A percentile compares a stretch with the other conserved stretches of the same genome.
Evolutionary conservation across 2,113 vertebrate genomes (phyloP).

Genomic region (Urocitellus parryii): DNA sequence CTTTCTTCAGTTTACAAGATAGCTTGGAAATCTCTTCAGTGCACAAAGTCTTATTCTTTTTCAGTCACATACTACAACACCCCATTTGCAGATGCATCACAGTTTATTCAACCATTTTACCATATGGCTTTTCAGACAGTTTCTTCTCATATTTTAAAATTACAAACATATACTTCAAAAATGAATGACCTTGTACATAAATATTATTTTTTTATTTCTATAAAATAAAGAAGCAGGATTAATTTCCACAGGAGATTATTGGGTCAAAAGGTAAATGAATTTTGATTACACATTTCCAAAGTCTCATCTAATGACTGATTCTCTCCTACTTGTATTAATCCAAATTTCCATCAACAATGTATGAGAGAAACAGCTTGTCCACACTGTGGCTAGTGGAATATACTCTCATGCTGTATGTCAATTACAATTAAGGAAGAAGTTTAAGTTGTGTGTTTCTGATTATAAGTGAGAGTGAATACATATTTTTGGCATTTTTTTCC

Average conservation of each 20-base stretch:
- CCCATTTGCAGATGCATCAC: accelerated
- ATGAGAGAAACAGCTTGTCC: not conserved
- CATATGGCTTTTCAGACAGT: not conserved
- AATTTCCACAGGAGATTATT: not conserved
- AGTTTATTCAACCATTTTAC: not conserved
- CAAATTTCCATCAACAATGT: not conserved
- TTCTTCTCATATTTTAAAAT: not conserved
- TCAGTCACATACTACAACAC: not conserved
- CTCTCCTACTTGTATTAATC: not conserved
- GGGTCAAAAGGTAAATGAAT: not conserved
- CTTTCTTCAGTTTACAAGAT: not conserved
- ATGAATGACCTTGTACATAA: not conserved
- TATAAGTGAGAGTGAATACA: not conserved
- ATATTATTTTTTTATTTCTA: not conserved
- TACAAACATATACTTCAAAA: not conserved
- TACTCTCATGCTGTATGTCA: not conserved
- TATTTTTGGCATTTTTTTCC: not conserved
- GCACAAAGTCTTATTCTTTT: not conserved
- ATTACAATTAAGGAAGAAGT: not conserved
- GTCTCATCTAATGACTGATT: not conserved
- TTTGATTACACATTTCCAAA: not conserved
- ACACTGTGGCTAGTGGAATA: not conserved
- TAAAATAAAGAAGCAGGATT: not conserved
- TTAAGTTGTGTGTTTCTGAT: not conserved
- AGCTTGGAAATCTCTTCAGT: not conserved